These are phyloP conservation scores for Axinella damicornis DNA, from an alignment of 37 sponge, comb jelly and placozoan species.

Conservation along the genomic window DNA sequence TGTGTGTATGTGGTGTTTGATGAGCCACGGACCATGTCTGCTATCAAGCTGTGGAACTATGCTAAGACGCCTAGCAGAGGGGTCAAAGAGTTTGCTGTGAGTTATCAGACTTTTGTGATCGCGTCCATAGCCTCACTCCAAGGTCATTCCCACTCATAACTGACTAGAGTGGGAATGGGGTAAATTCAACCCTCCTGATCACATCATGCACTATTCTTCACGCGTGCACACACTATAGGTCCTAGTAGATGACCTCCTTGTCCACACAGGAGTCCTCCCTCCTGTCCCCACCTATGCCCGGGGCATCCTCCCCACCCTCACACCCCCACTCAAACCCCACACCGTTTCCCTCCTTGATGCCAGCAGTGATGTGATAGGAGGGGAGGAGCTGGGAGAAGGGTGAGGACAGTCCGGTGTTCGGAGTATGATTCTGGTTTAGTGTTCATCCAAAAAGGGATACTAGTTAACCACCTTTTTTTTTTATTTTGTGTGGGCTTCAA, in stretches of 20 bases:
- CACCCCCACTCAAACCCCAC: constrained; percentile 59
- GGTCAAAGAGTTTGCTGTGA: constrained; percentile 89
- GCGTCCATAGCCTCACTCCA: neutral
- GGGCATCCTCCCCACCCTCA: constrained; percentile 82
- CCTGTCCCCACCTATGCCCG: constrained; percentile 31
- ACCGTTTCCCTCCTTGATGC: constrained; percentile 26
- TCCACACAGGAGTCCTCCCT: constrained; percentile 78
- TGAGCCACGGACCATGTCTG: constrained; percentile 70
- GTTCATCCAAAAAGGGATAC: too few species aligned
- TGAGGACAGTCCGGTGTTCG: too few species aligned
- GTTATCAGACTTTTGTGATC: constrained; percentile 13
- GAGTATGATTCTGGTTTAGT: too few species aligned
- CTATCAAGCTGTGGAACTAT: constrained; percentile 93
- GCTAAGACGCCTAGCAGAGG: constrained; percentile 89
- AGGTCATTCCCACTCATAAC: too few species aligned
- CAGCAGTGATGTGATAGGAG: neutral
- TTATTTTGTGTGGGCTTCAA: too few species aligned
- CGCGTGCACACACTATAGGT: constrained; percentile 48
- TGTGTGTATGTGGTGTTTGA: constrained; percentile 92
- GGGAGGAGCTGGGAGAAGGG: too few species aligned
- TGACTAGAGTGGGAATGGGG: too few species aligned
- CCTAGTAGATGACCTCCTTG: constrained; percentile 90
- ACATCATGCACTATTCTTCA: too few species aligned
- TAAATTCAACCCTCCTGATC: too few species aligned
- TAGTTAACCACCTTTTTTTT: too few species aligned